phyloP scores from a whole-genome alignment of 2,113 vertebrate genomes.

The Candoia aspera region DNA sequence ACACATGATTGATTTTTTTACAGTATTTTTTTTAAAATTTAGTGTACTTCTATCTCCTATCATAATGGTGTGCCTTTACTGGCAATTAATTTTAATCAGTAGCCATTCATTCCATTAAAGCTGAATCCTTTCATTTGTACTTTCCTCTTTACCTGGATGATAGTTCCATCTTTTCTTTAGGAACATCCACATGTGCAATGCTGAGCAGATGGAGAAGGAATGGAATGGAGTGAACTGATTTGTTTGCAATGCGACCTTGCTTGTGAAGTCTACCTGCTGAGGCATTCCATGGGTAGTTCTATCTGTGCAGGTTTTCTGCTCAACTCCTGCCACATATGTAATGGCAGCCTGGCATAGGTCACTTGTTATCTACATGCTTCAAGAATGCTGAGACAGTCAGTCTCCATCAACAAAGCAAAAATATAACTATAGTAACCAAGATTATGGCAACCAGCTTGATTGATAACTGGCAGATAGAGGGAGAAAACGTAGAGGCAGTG shows the following conservation, averaged over 20 bases:
- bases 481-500: too few species aligned
- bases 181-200: background rate
- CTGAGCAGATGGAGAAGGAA: background rate
- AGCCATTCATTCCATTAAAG: background rate
- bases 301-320: background rate
- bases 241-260: background rate
- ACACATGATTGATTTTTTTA: conserved; percentile 47
- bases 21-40: conserved; percentile 26
- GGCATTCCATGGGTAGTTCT: background rate
- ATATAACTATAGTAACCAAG: too few species aligned
- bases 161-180: background rate
- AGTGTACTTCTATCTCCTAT: conserved; percentile 31
- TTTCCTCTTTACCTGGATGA: background rate
- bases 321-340: background rate
- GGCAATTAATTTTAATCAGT: background rate
- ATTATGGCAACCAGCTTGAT: too few species aligned
- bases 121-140: background rate
- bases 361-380: background rate
- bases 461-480: too few species aligned
- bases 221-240: too few species aligned
- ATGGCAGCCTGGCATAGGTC: background rate
- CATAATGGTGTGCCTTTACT: conserved; percentile 4
- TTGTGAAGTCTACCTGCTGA: background rate
- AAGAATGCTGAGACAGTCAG: background rate
- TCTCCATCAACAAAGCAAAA: too few species aligned